Percentiles rank a stretch among this genome's conserved stretches.
Conservation (phyloP, 2,888 invertebrate genomes). For the Fragum fragum region DNA sequence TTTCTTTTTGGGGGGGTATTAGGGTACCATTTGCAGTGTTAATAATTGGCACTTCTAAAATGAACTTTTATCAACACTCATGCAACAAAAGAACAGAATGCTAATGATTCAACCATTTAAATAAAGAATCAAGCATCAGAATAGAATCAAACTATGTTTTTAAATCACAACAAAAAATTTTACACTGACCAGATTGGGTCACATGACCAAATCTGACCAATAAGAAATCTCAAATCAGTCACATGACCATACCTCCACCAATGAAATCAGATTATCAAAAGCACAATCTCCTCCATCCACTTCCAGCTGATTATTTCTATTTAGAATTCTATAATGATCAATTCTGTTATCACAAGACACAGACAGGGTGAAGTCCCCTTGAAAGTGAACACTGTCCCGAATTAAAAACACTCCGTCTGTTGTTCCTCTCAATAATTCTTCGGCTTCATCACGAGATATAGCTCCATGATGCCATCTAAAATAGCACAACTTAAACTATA, state of each 20-base stretch:
- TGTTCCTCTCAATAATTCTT: constrained; percentile 90
- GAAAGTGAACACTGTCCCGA: constrained; percentile 99
- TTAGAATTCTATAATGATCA: constrained; percentile 97
- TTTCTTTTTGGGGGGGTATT: no score
- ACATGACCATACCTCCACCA: constrained; percentile 92
- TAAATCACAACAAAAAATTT: neutral
- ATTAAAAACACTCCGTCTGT: constrained; percentile 96
- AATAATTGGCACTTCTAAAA: no score
- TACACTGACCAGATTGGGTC: neutral
- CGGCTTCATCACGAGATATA: constrained; percentile 97
- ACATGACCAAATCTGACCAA: constrained; percentile 21
- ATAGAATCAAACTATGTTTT: neutral
- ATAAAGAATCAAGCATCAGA: neutral
- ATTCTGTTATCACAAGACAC: constrained; percentile 94
- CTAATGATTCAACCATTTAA: neutral
- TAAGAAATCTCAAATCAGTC: constrained; percentile 42
- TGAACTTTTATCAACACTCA: neutral
- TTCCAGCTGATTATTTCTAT: constrained; percentile 94
- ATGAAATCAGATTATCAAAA: constrained; percentile 97
- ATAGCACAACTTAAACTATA: constrained; percentile 14
- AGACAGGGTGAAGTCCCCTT: constrained; percentile 99
- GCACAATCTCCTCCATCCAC: constrained; percentile 96
- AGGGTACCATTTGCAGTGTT: no score
- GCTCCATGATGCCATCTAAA: constrained; percentile 98
- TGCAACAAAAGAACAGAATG: neutral